Evolutionary conservation across 2,797 vertebrate genomes (phyloP).

Genomic region (Peromyscus nudipes): DNA sequence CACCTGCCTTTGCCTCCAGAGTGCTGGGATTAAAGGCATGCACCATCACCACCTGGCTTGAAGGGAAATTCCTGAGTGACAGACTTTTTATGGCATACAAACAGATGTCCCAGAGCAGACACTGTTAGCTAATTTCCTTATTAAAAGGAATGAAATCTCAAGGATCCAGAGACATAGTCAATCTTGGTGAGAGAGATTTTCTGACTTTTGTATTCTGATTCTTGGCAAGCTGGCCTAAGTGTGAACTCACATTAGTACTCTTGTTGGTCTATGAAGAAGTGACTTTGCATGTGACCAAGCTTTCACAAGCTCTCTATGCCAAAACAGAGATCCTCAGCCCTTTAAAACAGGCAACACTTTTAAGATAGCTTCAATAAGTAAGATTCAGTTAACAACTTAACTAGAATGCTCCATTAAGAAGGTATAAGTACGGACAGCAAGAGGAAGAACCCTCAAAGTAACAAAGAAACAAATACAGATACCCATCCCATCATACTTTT

Average conservation of each 20-base stretch:
- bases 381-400: constrained; percentile 54
- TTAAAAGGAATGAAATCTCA: constrained; percentile 50
- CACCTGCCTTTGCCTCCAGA: not conserved
- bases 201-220: constrained; percentile 39
- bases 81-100: not conserved
- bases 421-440: not conserved
- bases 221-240: not conserved
- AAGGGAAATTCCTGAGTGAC: not conserved
- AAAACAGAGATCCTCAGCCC: constrained; percentile 15
- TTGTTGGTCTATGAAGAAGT: constrained; percentile 5
- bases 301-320: constrained; percentile 16
- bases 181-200: not conserved
- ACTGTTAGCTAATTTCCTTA: not conserved
- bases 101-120: not conserved
- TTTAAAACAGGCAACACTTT: constrained; percentile 39
- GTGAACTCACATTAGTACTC: not conserved
- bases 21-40: not conserved
- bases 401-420: constrained; percentile 30
- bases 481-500: not conserved
- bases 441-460: constrained; percentile 1
- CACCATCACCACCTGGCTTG: too few species aligned
- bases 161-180: not conserved
- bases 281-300: not conserved
- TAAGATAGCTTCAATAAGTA: constrained; percentile 9
- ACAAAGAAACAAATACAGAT: constrained; percentile 18